Conservation (phyloP, 2,888 invertebrate genomes). For the Desoria tigrina region DNA sequence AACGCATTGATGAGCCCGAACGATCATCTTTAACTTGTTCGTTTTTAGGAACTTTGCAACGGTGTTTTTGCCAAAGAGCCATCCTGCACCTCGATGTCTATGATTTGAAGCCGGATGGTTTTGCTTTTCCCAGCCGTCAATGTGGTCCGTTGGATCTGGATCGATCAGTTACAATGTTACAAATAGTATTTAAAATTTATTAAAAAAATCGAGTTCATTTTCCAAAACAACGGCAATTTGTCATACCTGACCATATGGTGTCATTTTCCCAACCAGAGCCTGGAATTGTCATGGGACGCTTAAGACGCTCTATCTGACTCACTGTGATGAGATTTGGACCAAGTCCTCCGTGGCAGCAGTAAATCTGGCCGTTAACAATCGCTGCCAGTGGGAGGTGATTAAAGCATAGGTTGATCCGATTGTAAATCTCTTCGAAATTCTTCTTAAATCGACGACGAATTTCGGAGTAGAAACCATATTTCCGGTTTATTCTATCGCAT, state of each 20-base stretch:
- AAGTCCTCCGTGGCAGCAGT: slow-evolving; percentile 42
- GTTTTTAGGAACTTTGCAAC: slow-evolving; percentile 24
- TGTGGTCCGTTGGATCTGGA: slow-evolving; percentile 28
- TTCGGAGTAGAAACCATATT: slow-evolving; percentile 64
- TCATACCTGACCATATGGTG: slow-evolving; percentile 29
- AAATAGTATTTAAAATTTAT: too few species aligned
- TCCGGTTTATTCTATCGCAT: slow-evolving; percentile 61
- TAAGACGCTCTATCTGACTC: slow-evolving; percentile 10
- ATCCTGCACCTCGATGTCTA: slow-evolving; percentile 35
- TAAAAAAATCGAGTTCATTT: too few species aligned
- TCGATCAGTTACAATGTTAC: too few species aligned
- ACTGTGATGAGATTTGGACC: slow-evolving; percentile 22
- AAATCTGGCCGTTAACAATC: slow-evolving; percentile 25
- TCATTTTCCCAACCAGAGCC: slow-evolving; percentile 17
- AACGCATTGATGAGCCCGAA: slow-evolving; percentile 25
- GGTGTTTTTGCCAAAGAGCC: slow-evolving; percentile 24
- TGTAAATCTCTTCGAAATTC: background rate
- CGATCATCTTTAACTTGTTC: slow-evolving; percentile 21
- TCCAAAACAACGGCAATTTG: too few species aligned
- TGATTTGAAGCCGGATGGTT: slow-evolving; percentile 25
- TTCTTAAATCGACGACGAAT: slow-evolving; percentile 16
- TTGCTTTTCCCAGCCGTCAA: slow-evolving; percentile 30
- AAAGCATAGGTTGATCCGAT: slow-evolving; percentile 59
- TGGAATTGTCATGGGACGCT: slow-evolving; percentile 16
- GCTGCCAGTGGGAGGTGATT: slow-evolving; percentile 60